These are phyloP conservation scores for Drosophila ironensis DNA, from an alignment of 1,140 invertebrate species.

Conservation along the genomic window DNA sequence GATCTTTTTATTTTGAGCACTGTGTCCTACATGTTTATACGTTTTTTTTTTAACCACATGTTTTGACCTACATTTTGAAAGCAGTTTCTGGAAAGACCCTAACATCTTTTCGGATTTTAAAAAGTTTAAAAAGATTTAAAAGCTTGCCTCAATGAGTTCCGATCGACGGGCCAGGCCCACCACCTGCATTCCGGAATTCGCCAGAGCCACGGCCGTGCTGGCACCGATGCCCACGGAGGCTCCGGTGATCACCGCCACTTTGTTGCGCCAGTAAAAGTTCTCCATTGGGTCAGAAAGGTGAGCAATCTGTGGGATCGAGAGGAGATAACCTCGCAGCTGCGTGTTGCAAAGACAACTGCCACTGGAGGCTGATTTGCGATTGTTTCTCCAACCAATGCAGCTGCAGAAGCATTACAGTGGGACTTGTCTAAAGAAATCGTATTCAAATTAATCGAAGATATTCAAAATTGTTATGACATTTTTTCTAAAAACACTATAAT, in stretches of 20 bases:
- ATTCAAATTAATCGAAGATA: neutral
- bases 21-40: no score
- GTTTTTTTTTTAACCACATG: no score
- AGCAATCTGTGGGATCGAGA: neutral
- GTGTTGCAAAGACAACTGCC: constrained; percentile 34
- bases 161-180: constrained; percentile 84
- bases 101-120: no score
- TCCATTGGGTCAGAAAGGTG: constrained; percentile 82
- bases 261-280: constrained; percentile 83
- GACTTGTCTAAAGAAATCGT: neutral
- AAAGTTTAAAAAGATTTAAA: no score
- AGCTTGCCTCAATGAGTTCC: constrained; percentile 82
- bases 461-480: no score
- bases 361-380: constrained; percentile 26
- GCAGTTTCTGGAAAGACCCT: no score
- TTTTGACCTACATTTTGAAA: no score
- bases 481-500: no score
- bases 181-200: constrained; percentile 84
- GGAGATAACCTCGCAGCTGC: constrained; percentile 32
- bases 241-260: constrained; percentile 86
- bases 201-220: constrained; percentile 81
- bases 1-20: no score
- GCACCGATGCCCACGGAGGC: constrained; percentile 86
- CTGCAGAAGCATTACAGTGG: constrained; percentile 25
- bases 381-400: neutral